Evolutionary conservation across 2,888 invertebrate species (phyloP).

Genomic region (Geophilus truncorum): DNA sequence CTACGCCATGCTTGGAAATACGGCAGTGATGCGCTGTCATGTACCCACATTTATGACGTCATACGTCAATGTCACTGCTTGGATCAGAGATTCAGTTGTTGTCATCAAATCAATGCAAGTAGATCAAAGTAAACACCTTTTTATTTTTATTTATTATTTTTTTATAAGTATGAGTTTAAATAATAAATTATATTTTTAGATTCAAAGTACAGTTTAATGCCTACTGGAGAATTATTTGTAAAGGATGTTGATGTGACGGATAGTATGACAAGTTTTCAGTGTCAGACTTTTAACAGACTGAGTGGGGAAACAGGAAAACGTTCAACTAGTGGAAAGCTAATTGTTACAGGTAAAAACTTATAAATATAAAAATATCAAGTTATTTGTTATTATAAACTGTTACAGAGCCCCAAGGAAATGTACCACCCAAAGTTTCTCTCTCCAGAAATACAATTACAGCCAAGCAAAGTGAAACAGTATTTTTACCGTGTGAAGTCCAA

Average conservation of each 20-base stretch:
- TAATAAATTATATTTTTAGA: too few species aligned
- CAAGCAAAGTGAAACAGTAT: background rate
- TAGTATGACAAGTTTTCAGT: background rate
- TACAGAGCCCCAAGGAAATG: background rate
- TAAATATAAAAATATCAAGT: background rate
- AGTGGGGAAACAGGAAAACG: background rate
- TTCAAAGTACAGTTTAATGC: background rate
- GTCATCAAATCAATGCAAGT: slow-evolving; percentile 55
- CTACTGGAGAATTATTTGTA: background rate
- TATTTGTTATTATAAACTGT: background rate
- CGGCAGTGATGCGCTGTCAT: slow-evolving; percentile 60
- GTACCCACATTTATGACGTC: slow-evolving; percentile 83
- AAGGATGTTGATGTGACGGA: background rate
- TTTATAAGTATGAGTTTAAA: too few species aligned
- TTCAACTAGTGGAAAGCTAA: background rate
- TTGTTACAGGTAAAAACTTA: background rate
- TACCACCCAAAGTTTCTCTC: background rate
- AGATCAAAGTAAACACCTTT: background rate
- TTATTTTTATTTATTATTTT: too few species aligned
- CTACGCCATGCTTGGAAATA: slow-evolving; percentile 49
- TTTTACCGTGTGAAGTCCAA: slow-evolving; percentile 4
- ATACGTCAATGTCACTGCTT: slow-evolving; percentile 44
- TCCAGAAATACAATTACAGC: background rate
- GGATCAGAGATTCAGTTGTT: slow-evolving; percentile 53
- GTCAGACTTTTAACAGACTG: background rate